phyloP scores from a whole-genome alignment of 2,113 vertebrate species.

The Sturnus vulgaris region DNA sequence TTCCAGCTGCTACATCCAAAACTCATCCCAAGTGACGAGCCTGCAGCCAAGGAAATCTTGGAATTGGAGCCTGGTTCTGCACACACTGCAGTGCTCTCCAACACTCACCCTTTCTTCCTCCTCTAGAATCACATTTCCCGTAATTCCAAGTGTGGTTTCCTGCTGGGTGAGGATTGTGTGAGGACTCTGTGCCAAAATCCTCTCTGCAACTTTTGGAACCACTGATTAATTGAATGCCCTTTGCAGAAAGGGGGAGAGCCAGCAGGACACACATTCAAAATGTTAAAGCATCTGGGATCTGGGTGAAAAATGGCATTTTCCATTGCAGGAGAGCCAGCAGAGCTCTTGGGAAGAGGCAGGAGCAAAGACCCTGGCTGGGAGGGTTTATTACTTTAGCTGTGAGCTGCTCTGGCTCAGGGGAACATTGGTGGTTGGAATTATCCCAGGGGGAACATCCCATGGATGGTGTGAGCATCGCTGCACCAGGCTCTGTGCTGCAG shows the following conservation, averaged over 20 bases:
- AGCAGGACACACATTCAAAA: accelerated
- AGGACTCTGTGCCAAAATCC: background rate
- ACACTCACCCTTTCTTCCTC: background rate
- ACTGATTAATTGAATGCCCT: background rate
- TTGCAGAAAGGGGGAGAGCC: background rate
- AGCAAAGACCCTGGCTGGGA: accelerated
- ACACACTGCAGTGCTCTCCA: background rate
- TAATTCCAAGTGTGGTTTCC: background rate
- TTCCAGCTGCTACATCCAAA: background rate
- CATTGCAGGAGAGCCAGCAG: background rate
- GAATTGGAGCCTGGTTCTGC: background rate
- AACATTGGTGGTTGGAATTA: background rate
- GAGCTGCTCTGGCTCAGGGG: accelerated
- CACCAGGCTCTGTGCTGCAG: accelerated
- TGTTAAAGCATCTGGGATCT: accelerated
- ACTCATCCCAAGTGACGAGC: background rate
- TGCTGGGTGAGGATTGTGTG: background rate
- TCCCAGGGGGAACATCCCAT: no score
- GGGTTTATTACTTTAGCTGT: accelerated
- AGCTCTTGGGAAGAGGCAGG: background rate
- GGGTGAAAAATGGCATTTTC: background rate
- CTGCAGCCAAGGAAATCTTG: background rate
- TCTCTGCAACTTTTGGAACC: background rate
- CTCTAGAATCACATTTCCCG: background rate
- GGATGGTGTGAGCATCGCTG: accelerated